Evolutionary conservation across 2,113 vertebrate genomes (phyloP).

Genomic region (Rattus rattus): DNA sequence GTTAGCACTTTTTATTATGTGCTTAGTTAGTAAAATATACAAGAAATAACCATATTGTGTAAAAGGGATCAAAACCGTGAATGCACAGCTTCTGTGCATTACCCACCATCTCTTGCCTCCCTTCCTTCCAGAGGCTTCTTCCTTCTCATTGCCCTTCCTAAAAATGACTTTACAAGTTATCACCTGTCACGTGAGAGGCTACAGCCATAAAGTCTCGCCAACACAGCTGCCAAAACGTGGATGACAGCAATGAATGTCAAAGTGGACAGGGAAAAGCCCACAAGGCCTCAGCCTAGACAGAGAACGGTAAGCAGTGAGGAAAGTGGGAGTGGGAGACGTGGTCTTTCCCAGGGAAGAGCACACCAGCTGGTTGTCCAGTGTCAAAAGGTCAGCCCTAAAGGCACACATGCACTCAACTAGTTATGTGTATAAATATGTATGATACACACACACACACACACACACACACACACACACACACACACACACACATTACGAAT

Average conservation of each 20-base stretch:
- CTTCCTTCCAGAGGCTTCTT: conserved; percentile 25
- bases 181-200: conserved; percentile 20
- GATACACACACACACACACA: too few relatives aligned
- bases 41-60: conserved; percentile 77
- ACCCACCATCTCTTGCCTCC: conserved; percentile 77
- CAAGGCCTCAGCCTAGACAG: not conserved
- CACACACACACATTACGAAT: not conserved
- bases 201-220: not conserved
- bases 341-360: not conserved
- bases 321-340: not conserved
- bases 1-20: conserved; percentile 70
- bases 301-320: not conserved
- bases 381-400: not conserved
- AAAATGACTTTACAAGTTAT: conserved; percentile 57
- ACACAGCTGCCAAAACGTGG: not conserved
- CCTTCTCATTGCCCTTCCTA: conserved; percentile 9
- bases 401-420: not conserved
- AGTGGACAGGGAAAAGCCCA: not conserved
- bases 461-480: not conserved
- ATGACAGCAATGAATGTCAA: not conserved
- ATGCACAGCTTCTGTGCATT: conserved; percentile 75
- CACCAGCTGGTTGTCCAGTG: not conserved
- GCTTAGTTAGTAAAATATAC: conserved; percentile 58
- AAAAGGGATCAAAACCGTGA: conserved; percentile 79
- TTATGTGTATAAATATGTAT: too few relatives aligned